A percentile compares a stretch with the other conserved stretches of the same genome.
Evolutionary conservation across 53 echinoderm and acorn worm genomes (phyloP).

Genomic region (Paelopatides confundens): DNA sequence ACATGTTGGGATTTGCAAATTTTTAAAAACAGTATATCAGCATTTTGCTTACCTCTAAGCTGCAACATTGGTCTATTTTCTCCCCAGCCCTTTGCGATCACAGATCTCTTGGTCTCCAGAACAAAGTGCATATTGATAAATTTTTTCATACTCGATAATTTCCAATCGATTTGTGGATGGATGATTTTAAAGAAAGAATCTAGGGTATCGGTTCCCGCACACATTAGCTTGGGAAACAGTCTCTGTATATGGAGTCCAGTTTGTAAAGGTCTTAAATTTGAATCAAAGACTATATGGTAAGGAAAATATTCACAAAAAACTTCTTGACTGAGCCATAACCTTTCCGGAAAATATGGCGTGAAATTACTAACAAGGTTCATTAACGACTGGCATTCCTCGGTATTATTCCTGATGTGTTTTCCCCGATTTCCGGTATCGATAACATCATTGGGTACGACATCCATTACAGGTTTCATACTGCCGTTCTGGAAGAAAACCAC

Average conservation of each 20-base stretch:
- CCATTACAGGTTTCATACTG: not conserved
- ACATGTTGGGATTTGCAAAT: no score
- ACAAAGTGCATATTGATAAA: constrained; percentile 99
- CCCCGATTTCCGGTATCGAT: constrained; percentile 28
- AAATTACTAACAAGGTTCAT: constrained; percentile 54
- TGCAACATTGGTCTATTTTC: constrained; percentile 88
- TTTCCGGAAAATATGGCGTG: constrained; percentile 86
- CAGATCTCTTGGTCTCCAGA: constrained; percentile 84
- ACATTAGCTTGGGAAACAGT: constrained; percentile 77
- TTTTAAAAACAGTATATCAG: not conserved
- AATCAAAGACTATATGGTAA: constrained; percentile 92
- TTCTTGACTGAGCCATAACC: constrained; percentile 91
- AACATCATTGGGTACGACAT: not conserved
- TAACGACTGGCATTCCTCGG: not conserved
- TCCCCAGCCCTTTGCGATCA: constrained; percentile 84
- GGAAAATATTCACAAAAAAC: constrained; percentile 97
- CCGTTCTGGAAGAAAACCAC: not conserved
- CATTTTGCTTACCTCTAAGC: constrained; percentile 74
- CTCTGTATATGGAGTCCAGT: constrained; percentile 94
- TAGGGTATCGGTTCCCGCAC: constrained; percentile 76
- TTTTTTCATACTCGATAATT: constrained; percentile 83
- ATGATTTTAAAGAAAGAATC: constrained; percentile 81
- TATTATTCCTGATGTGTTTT: not conserved
- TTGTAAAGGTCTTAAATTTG: constrained; percentile 78
- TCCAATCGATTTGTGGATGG: constrained; percentile 98